Evolutionary conservation across 1,140 invertebrate genomes (phyloP).

Genomic region (Drosophila nasuta): DNA sequence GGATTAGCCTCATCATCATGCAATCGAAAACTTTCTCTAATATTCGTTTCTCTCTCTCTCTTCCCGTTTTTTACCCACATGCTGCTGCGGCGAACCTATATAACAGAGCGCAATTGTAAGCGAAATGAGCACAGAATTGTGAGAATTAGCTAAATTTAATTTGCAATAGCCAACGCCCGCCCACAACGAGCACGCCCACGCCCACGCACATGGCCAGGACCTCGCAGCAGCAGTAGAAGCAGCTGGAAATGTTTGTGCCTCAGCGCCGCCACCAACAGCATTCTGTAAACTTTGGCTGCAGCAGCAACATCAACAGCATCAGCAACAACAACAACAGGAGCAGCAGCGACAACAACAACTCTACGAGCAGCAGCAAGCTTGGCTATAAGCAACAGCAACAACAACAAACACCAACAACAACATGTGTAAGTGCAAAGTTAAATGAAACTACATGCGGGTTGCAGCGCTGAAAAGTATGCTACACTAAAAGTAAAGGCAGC

Average conservation of each 20-base stretch:
- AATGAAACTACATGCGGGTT: slow-evolving; percentile 72
- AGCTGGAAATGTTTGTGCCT: slow-evolving; percentile 55
- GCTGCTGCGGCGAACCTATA: slow-evolving; percentile 24
- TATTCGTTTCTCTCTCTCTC: slow-evolving; percentile 42
- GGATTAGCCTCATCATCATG: slow-evolving; percentile 55
- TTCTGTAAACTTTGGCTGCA: slow-evolving; percentile 84
- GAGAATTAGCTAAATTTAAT: slow-evolving; percentile 85
- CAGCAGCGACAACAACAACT: slow-evolving; percentile 62
- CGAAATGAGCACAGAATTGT: slow-evolving; percentile 85
- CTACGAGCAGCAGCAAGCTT: slow-evolving; percentile 72
- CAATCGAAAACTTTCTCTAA: slow-evolving; percentile 63
- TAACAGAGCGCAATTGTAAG: slow-evolving; percentile 84
- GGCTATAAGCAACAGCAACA: slow-evolving; percentile 65
- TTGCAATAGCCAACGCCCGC: slow-evolving; percentile 79
- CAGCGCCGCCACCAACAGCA: slow-evolving; percentile 73
- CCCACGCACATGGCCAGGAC: slow-evolving; percentile 20
- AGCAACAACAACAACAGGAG: slow-evolving; percentile 52
- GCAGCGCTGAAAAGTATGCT: slow-evolving; percentile 61
- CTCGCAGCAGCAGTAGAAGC: slow-evolving; percentile 43
- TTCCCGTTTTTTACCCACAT: slow-evolving; percentile 38
- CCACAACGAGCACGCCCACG: slow-evolving; percentile 49
- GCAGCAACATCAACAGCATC: slow-evolving; percentile 70
- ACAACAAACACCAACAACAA: slow-evolving; percentile 45
- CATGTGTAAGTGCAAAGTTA: slow-evolving; percentile 76
- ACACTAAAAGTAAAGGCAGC: slow-evolving; percentile 21